Percentiles rank a stretch among this genome's conserved stretches.
These are phyloP conservation scores for Fissipunctia ypsillon DNA, from an alignment of 2,888 invertebrate genomes.

Conservation along the genomic window DNA sequence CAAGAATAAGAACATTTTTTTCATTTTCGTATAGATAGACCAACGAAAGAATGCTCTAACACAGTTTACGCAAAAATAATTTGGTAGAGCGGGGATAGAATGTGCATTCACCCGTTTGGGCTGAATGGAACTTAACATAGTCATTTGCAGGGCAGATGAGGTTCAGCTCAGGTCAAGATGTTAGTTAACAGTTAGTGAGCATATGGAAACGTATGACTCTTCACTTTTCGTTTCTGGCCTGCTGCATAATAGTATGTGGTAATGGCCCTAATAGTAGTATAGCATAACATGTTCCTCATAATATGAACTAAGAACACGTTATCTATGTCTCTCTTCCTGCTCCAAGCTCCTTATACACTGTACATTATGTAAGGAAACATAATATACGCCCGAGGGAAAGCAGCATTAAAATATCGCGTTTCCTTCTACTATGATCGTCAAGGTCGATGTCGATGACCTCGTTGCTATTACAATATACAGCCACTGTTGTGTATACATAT, in stretches of 20 bases:
- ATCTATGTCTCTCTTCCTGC: not conserved
- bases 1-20: not conserved
- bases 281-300: constrained; percentile 2
- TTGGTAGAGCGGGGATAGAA: not conserved
- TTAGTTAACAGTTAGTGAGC: not conserved
- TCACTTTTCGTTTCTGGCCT: not conserved
- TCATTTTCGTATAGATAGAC: not conserved
- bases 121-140: too few species aligned
- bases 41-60: not conserved
- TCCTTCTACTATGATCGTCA: constrained; percentile 37
- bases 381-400: constrained; percentile 28
- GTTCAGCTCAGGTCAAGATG: not conserved
- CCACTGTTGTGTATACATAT: constrained; percentile 3
- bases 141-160: not conserved
- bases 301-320: constrained; percentile 3
- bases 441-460: constrained; percentile 43
- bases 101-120: not conserved
- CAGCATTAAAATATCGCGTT: constrained; percentile 44
- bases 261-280: too few species aligned
- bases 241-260: not conserved
- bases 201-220: not conserved
- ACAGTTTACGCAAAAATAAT: not conserved
- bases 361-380: constrained; percentile 40
- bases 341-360: constrained; percentile 2
- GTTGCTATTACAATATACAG: not conserved